phyloP scores from a whole-genome alignment of 2,888 invertebrate genomes.

The Nomada ruficornis region DNA sequence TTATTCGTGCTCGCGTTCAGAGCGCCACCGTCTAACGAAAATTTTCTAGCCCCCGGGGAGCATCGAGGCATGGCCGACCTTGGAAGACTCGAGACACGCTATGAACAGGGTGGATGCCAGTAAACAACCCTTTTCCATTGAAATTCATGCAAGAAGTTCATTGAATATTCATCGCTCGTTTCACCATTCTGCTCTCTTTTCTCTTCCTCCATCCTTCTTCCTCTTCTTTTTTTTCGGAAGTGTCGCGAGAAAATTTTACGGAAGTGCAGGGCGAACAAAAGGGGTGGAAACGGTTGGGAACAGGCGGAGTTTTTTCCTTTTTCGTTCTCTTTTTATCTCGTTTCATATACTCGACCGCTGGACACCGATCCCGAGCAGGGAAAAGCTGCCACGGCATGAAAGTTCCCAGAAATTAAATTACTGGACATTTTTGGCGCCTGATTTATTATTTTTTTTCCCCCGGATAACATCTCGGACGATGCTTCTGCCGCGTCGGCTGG shows the following conservation, averaged over 20 bases:
- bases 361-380: slow-evolving; percentile 48
- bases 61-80: background rate
- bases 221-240: slow-evolving; percentile 7
- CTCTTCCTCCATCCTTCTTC: background rate
- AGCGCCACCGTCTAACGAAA: background rate
- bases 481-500: slow-evolving; percentile 39
- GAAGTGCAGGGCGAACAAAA: slow-evolving; percentile 38
- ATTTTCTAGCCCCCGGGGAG: background rate
- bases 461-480: slow-evolving; percentile 53
- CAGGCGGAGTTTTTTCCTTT: slow-evolving; percentile 2
- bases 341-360: slow-evolving; percentile 39
- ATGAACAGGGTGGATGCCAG: slow-evolving; percentile 49
- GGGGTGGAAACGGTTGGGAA: slow-evolving; percentile 34
- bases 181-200: slow-evolving; percentile 9
- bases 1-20: background rate
- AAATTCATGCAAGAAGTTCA: slow-evolving; percentile 46
- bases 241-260: slow-evolving; percentile 34
- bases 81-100: slow-evolving; percentile 15
- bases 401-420: slow-evolving; percentile 68
- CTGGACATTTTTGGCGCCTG: slow-evolving; percentile 63
- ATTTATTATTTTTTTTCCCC: slow-evolving; percentile 67
- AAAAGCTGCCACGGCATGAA: slow-evolving; percentile 50
- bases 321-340: slow-evolving; percentile 3
- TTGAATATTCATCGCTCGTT: slow-evolving; percentile 50
- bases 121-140: slow-evolving; percentile 40